A percentile compares a stretch with the other conserved stretches of the same genome.
These are phyloP conservation scores for Hyppa rectilinea DNA, from an alignment of 2,888 invertebrate genomes.

Conservation along the genomic window DNA sequence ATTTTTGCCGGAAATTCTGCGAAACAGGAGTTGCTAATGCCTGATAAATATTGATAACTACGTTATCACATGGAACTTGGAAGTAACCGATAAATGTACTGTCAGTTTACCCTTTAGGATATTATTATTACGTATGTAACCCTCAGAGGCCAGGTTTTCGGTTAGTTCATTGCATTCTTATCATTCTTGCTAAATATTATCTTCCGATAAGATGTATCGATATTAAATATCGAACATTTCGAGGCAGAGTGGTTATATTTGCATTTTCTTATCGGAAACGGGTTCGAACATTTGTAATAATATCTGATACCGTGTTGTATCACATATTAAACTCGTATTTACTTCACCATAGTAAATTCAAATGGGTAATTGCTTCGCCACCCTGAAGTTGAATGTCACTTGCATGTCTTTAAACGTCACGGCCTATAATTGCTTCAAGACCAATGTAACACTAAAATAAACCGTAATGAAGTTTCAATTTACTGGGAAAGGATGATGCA, in stretches of 20 bases:
- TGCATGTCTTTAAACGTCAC: background rate
- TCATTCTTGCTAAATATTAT: slow-evolving; percentile 22
- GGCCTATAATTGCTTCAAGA: background rate
- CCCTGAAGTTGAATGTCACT: background rate
- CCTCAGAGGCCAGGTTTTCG: background rate
- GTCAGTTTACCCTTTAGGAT: background rate
- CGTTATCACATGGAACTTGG: slow-evolving; percentile 14
- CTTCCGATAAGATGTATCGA: slow-evolving; percentile 13
- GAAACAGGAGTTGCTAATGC: slow-evolving; percentile 6
- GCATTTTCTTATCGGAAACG: slow-evolving; percentile 14
- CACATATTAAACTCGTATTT: background rate
- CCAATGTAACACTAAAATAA: background rate
- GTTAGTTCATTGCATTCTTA: slow-evolving; percentile 28
- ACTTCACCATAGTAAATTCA: background rate
- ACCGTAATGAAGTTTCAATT: background rate
- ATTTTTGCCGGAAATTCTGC: background rate
- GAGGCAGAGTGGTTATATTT: slow-evolving; percentile 16
- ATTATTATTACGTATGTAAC: background rate
- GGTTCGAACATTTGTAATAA: slow-evolving; percentile 20
- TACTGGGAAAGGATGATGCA: no score
- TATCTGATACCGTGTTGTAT: slow-evolving; percentile 18
- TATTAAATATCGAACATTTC: slow-evolving; percentile 26
- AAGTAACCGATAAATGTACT: slow-evolving; percentile 16
- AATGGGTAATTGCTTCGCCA: background rate
- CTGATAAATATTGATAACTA: slow-evolving; percentile 19